Evolutionary conservation across 2,888 invertebrate species (phyloP).

Genomic region (Tolmerus cingulatus): DNA sequence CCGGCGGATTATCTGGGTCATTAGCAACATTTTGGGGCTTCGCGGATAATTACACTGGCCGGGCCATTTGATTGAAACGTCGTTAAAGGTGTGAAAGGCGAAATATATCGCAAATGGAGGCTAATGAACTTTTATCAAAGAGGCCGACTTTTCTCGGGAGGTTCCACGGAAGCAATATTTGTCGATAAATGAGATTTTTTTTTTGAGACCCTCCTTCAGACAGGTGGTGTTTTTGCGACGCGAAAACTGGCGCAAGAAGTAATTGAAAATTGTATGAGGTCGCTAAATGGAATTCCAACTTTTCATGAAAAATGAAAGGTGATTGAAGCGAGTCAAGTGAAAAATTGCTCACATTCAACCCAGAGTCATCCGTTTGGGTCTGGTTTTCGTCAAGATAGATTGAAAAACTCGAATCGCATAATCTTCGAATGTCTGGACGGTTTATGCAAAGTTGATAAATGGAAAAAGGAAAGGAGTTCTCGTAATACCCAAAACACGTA

Average conservation of each 20-base stretch:
- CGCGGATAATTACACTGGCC: neutral
- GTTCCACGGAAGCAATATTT: neutral
- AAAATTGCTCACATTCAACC: neutral
- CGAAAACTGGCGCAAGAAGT: neutral
- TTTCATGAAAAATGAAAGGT: neutral
- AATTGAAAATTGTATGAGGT: neutral
- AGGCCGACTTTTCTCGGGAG: neutral
- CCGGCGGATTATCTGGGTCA: neutral
- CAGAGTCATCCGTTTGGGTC: neutral
- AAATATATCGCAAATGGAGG: neutral
- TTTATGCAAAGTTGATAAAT: neutral
- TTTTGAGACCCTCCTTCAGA: neutral
- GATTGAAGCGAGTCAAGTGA: neutral
- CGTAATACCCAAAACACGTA: neutral
- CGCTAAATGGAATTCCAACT: neutral
- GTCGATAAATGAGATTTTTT: neutral
- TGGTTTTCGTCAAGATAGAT: neutral
- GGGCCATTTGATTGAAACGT: conserved; percentile 6
- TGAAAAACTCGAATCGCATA: neutral
- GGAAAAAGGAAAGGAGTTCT: neutral
- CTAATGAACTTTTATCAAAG: conserved; percentile 31
- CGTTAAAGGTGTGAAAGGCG: conserved; percentile 3
- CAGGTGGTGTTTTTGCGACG: neutral
- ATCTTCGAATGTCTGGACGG: neutral
- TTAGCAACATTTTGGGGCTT: conserved; percentile 15